phyloP scores from a whole-genome alignment of 2,888 invertebrate genomes.

The Hyppa rectilinea region DNA sequence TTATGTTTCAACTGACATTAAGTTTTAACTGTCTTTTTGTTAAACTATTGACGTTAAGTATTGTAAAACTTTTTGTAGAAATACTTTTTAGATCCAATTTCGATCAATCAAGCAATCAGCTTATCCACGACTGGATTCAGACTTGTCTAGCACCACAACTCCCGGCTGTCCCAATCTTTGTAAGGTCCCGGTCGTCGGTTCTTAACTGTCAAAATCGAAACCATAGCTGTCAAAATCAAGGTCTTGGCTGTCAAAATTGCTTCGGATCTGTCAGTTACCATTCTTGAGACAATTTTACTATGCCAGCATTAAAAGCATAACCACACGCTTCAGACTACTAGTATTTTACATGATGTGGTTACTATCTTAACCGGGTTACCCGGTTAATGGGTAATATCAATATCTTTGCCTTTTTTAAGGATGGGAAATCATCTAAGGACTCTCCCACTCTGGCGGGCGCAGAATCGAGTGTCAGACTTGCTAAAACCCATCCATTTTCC shows the following conservation, averaged over 20 bases:
- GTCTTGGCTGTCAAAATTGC: background rate
- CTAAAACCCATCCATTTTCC: no score
- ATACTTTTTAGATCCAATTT: conserved; percentile 44
- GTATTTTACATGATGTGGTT: background rate
- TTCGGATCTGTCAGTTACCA: background rate
- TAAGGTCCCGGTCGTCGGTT: background rate
- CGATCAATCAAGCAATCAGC: background rate
- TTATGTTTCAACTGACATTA: conserved; percentile 66
- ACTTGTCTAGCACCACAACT: background rate
- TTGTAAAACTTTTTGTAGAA: conserved; percentile 56
- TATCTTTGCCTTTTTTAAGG: no score
- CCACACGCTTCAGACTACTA: no score
- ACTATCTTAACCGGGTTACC: background rate
- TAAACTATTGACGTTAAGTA: conserved; percentile 70
- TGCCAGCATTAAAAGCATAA: background rate
- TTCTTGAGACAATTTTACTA: background rate
- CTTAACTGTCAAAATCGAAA: background rate
- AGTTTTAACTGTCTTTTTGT: conserved; percentile 67
- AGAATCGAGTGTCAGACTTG: no score
- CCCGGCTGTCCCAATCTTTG: background rate
- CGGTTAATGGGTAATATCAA: background rate
- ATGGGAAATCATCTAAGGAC: no score
- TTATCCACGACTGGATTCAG: background rate
- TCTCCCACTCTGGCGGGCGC: no score
- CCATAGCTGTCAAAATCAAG: background rate